Evolutionary conservation across 2,113 vertebrate species (phyloP).

Genomic region (Erythrolamprus reginae): DNA sequence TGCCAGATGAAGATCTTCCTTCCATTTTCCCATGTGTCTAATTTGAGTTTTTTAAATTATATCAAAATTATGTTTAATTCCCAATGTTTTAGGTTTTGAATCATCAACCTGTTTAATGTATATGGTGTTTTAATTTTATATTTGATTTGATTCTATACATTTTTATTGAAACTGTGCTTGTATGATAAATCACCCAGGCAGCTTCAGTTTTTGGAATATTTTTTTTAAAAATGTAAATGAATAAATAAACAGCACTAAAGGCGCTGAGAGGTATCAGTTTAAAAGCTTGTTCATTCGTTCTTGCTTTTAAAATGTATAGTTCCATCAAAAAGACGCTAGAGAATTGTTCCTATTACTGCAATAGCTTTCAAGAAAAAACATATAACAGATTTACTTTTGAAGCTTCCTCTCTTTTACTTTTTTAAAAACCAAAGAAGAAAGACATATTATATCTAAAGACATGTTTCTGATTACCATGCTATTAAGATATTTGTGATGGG

Average conservation of each 20-base stretch:
- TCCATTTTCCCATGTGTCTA: background rate
- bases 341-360: background rate
- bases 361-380: background rate
- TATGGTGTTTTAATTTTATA: background rate
- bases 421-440: background rate
- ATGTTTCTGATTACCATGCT: background rate
- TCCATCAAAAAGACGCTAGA: background rate
- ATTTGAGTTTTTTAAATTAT: background rate
- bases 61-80: background rate
- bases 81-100: background rate
- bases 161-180: background rate
- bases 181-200: background rate
- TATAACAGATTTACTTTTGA: background rate
- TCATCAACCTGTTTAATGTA: background rate
- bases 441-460: background rate
- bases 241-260: background rate
- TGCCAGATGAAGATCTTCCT: background rate
- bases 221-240: background rate
- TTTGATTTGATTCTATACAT: background rate
- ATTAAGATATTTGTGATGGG: background rate
- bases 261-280: background rate
- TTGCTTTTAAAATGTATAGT: background rate
- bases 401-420: background rate
- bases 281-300: background rate
- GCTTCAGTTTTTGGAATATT: background rate